Evolutionary conservation across 2,797 vertebrate species (phyloP).

Genomic region (Esox masquinongy): DNA sequence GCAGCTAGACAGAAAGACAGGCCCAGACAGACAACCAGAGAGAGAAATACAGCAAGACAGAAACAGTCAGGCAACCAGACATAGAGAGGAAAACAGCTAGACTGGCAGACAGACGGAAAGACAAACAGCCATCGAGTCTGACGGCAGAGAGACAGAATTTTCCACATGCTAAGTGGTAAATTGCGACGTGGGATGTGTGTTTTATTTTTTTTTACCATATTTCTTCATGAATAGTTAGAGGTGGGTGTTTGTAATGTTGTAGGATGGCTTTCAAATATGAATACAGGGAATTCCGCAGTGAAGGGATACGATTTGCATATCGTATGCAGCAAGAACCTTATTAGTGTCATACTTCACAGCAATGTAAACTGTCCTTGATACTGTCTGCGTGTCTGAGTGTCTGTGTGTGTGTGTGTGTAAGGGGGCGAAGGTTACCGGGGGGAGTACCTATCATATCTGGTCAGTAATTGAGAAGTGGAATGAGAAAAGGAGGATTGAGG

Average conservation of each 20-base stretch:
- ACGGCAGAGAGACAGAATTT: no score
- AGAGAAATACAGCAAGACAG: neutral
- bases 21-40: neutral
- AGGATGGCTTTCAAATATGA: neutral
- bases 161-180: conserved; percentile 20
- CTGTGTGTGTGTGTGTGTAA: conserved; percentile 14
- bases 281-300: no score
- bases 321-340: conserved; percentile 47
- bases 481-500: conserved; percentile 50
- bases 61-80: no score
- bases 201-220: conserved; percentile 27
- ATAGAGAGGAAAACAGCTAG: no score
- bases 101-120: no score
- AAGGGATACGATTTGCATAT: conserved; percentile 48
- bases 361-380: conserved; percentile 10
- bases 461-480: conserved; percentile 56
- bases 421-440: neutral
- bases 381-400: conserved; percentile 19
- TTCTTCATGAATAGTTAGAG: conserved; percentile 61
- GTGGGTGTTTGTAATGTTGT: neutral
- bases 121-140: no score
- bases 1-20: neutral
- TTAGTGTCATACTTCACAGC: conserved; percentile 49
- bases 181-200: conserved; percentile 58
- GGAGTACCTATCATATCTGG: conserved; percentile 35